phyloP scores from a whole-genome alignment of 2,888 invertebrate species.

The Julus scandinavius region DNA sequence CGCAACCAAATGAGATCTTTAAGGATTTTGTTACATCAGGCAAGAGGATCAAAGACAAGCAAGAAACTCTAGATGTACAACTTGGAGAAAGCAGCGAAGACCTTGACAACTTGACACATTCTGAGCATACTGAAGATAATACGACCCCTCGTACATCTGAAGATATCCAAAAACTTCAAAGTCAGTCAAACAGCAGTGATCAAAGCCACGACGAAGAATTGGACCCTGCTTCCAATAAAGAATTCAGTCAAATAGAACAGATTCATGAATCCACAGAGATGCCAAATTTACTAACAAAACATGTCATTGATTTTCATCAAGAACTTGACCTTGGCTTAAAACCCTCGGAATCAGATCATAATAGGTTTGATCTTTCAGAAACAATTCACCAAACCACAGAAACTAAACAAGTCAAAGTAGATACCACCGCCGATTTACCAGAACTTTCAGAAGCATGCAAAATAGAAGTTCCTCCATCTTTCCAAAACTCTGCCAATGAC shows the following conservation, averaged over 20 bases:
- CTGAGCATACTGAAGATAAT: not conserved
- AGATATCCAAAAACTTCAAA: not conserved
- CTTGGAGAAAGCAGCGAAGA: not conserved
- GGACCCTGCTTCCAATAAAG: not conserved
- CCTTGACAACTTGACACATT: not conserved
- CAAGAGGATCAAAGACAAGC: not conserved
- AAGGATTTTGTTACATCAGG: not conserved
- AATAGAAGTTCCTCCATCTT: not conserved
- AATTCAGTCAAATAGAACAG: not conserved
- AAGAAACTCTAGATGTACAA: not conserved
- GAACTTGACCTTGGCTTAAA: not conserved
- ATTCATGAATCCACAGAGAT: not conserved
- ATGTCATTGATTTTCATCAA: not conserved
- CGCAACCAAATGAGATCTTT: not conserved
- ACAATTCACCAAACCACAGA: not conserved
- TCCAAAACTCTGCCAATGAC: not conserved
- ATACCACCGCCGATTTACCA: not conserved
- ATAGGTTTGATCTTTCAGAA: not conserved
- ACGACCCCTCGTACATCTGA: no score
- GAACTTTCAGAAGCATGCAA: not conserved
- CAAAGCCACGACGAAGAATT: not conserved
- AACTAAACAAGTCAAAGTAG: not conserved
- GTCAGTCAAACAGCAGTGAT: not conserved
- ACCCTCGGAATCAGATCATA: not conserved
- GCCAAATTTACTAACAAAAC: not conserved